phyloP scores from a whole-genome alignment of 53 echinoderm and acorn worm species.

The Apostichopus leukothele region DNA sequence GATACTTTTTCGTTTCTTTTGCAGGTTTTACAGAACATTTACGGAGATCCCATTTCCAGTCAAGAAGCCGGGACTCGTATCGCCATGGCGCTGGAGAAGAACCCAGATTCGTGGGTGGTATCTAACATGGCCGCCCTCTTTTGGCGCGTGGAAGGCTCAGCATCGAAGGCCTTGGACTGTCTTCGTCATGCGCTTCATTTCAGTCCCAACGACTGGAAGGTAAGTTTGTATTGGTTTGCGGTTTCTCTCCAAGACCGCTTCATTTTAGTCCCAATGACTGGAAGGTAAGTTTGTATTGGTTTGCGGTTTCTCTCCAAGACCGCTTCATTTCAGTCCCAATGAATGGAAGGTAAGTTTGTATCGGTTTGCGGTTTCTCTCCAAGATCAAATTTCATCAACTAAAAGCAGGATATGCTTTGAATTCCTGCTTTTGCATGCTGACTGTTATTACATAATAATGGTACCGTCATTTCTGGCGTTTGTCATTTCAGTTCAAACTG shows the following conservation, averaged over 20 bases:
- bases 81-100: constrained; percentile 71
- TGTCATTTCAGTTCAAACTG: too few species aligned
- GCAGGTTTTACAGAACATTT: constrained; percentile 58
- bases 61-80: constrained; percentile 66
- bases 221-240: neutral
- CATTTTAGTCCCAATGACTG: neutral
- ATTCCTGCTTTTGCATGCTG: too few species aligned
- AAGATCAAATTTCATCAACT: too few species aligned
- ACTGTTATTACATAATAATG: too few species aligned
- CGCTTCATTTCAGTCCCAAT: neutral
- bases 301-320: neutral
- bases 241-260: neutral
- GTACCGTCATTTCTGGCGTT: too few species aligned
- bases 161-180: constrained; percentile 79
- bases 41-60: constrained; percentile 58
- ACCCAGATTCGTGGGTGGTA: constrained; percentile 85
- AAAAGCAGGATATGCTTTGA: too few species aligned
- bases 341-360: too few species aligned
- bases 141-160: constrained; percentile 87
- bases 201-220: constrained; percentile 64
- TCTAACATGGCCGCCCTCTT: constrained; percentile 91
- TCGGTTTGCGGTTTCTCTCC: too few species aligned
- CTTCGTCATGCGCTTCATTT: constrained; percentile 77
- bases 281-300: neutral
- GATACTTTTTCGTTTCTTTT: too few species aligned